Percentiles rank a stretch among this genome's conserved stretches.
These are phyloP conservation scores for Brachylomia viminalis DNA, from an alignment of 2,888 invertebrate genomes.

Conservation along the genomic window DNA sequence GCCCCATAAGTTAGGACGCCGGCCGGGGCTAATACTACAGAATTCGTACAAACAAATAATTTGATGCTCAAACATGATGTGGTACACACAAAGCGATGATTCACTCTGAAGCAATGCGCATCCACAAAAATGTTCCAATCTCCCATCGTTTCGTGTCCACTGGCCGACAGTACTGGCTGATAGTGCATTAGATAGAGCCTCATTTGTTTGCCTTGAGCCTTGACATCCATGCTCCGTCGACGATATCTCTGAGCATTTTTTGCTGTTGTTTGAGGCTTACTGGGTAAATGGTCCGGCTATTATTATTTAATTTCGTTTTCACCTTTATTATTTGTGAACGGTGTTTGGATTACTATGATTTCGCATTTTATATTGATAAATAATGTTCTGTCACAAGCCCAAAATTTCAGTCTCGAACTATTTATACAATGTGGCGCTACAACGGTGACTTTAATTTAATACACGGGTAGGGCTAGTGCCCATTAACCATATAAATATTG, in stretches of 20 bases:
- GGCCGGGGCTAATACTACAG: neutral
- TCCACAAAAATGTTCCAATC: constrained; percentile 44
- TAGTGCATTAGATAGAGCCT: constrained; percentile 47
- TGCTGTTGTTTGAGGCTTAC: constrained; percentile 34
- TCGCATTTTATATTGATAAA: neutral
- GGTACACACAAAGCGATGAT: constrained; percentile 22
- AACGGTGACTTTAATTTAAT: too few species aligned
- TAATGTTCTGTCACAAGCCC: neutral
- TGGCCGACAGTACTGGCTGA: constrained; percentile 16
- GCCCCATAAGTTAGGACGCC: too few species aligned
- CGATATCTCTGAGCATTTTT: constrained; percentile 51
- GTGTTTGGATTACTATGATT: neutral
- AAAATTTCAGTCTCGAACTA: neutral
- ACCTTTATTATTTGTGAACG: neutral
- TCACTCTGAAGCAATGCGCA: constrained; percentile 35
- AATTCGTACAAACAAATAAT: neutral
- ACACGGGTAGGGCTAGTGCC: too few species aligned
- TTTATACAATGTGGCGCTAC: too few species aligned
- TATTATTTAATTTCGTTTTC: constrained; percentile 17
- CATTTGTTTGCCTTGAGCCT: constrained; percentile 56
- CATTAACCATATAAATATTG: too few species aligned
- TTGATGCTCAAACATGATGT: neutral
- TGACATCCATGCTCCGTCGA: constrained; percentile 60
- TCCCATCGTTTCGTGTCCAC: constrained; percentile 34
- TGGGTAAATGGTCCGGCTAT: constrained; percentile 9